Conservation (phyloP, 53 echinoderm and acorn worm species). For the Astropecten irregularis region DNA sequence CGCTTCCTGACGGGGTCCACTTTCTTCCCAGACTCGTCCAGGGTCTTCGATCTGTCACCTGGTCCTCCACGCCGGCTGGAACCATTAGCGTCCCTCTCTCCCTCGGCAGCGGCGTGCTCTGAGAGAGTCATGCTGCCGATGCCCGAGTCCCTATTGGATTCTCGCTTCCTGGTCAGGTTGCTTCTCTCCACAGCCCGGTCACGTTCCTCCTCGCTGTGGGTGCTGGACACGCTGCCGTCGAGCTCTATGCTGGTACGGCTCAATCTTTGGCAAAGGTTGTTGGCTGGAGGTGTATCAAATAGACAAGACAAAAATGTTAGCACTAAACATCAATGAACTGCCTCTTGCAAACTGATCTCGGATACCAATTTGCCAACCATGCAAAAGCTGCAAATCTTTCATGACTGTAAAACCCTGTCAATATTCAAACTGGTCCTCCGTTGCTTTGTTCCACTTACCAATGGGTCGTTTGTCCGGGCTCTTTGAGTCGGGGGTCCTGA, state of each 20-base stretch:
- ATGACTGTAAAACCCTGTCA: background rate
- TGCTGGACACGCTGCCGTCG: conserved; percentile 48
- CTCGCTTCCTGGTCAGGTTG: conserved; percentile 57
- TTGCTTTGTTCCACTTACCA: conserved; percentile 47
- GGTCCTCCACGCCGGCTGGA: background rate
- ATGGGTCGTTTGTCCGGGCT: conserved; percentile 50
- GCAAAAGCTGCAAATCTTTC: too few species aligned
- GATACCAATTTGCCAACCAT: too few species aligned
- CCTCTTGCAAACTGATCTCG: too few species aligned
- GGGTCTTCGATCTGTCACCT: background rate
- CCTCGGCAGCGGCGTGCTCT: conserved; percentile 49
- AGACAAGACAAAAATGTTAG: background rate
- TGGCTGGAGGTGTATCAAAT: background rate
- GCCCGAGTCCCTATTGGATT: conserved; percentile 88
- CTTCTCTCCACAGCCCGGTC: conserved; percentile 15
- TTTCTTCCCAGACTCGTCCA: conserved; percentile 16
- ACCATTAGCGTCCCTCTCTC: conserved; percentile 31
- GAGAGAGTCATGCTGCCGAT: conserved; percentile 94
- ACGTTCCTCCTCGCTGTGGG: conserved; percentile 44
- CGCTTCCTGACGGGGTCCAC: conserved; percentile 39
- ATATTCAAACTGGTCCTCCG: background rate
- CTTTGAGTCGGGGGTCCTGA: conserved; percentile 24
- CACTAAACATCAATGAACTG: too few species aligned
- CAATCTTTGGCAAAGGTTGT: conserved; percentile 27
- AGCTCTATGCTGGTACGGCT: conserved; percentile 51